Percentiles rank a stretch among this genome's conserved stretches.
These are phyloP conservation scores for Muscicapa adusta DNA, from an alignment of 2,113 vertebrate species.

Conservation along the genomic window DNA sequence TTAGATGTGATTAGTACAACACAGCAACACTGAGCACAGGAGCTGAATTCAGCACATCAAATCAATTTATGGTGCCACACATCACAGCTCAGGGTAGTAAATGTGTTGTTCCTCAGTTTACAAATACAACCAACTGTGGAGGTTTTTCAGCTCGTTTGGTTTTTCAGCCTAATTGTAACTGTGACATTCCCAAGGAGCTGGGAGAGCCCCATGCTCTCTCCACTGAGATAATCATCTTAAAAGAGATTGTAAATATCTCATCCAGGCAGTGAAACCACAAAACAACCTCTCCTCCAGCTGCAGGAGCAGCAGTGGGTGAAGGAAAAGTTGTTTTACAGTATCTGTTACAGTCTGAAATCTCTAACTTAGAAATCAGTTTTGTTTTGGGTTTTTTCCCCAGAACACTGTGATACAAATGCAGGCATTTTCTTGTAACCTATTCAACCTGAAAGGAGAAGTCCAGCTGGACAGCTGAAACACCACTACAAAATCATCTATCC, in stretches of 20 bases:
- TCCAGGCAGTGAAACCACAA: neutral
- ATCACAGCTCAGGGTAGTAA: neutral
- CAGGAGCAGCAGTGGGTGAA: neutral
- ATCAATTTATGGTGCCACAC: rapidly evolving
- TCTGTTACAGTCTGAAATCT: neutral
- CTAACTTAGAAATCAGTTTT: neutral
- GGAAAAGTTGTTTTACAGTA: neutral
- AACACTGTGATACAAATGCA: neutral
- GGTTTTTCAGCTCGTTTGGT: neutral
- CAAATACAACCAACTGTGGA: neutral
- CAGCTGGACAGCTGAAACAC: neutral
- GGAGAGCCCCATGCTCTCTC: neutral
- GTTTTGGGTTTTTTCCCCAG: neutral
- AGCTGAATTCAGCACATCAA: neutral
- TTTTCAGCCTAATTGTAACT: neutral
- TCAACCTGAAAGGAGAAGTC: neutral
- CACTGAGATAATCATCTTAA: neutral
- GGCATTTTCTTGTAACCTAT: neutral
- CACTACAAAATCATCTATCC: neutral
- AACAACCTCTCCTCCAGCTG: neutral
- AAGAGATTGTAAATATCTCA: neutral
- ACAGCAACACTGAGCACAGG: neutral
- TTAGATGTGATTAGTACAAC: neutral
- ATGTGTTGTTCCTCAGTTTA: neutral
- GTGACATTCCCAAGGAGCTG: neutral